Conservation (phyloP, 2,113 vertebrate genomes). For the Oryzias woworae region DNA sequence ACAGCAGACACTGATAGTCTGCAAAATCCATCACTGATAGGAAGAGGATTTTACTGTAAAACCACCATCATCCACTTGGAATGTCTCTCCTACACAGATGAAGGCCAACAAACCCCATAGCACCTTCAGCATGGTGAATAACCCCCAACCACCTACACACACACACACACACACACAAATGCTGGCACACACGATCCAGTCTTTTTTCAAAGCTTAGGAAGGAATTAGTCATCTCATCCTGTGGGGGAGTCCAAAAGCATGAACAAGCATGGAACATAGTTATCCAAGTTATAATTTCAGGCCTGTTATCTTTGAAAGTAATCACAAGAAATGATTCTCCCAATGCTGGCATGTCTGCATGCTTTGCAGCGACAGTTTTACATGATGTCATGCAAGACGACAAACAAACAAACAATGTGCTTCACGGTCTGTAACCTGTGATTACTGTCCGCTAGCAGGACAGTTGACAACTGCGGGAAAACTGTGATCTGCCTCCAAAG, state of each 20-base stretch:
- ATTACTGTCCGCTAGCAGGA: constrained; percentile 27
- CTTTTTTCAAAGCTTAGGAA: constrained; percentile 21
- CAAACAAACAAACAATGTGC: not conserved
- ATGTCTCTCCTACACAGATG: constrained; percentile 63
- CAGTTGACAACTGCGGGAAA: constrained; percentile 28
- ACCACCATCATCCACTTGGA: constrained; percentile 62
- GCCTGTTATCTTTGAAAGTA: constrained; percentile 10
- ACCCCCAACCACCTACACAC: not conserved
- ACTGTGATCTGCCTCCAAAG: constrained; percentile 52
- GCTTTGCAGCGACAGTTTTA: constrained; percentile 26
- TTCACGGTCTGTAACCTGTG: constrained; percentile 38
- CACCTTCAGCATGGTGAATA: constrained; percentile 15
- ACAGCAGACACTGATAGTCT: constrained; percentile 49
- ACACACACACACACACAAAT: not conserved
- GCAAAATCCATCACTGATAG: constrained; percentile 67
- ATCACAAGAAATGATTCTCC: constrained; percentile 5
- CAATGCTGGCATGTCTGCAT: not conserved
- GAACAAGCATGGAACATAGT: constrained; percentile 3
- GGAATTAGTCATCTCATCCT: constrained; percentile 32
- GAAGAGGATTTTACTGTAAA: constrained; percentile 54
- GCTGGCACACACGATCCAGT: not conserved
- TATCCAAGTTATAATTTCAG: constrained; percentile 12
- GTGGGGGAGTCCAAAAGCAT: constrained; percentile 4
- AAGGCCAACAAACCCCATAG: constrained; percentile 25
- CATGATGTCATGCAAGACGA: constrained; percentile 9